Evolutionary conservation across 2,888 invertebrate genomes (phyloP).

Genomic region (Agrochola lychnidis): DNA sequence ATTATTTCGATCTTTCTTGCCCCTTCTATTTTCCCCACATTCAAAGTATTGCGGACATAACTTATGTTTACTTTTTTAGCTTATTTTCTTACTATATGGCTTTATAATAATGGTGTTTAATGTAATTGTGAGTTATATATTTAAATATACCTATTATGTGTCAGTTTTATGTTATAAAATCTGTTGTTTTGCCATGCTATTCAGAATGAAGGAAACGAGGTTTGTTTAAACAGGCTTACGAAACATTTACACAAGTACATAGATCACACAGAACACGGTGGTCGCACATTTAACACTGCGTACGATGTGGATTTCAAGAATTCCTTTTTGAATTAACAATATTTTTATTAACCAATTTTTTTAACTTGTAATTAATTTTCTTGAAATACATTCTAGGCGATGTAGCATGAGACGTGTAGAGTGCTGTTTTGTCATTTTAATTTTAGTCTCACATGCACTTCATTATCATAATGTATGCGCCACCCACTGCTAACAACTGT

Average conservation of each 20-base stretch:
- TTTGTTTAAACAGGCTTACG: slow-evolving; percentile 84
- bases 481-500: slow-evolving; percentile 52
- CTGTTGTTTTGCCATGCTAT: slow-evolving; percentile 89
- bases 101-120: slow-evolving; percentile 71
- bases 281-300: slow-evolving; percentile 65
- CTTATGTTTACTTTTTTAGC: slow-evolving; percentile 66
- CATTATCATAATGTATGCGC: slow-evolving; percentile 52
- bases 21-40: slow-evolving; percentile 54
- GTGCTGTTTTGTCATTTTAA: slow-evolving; percentile 68
- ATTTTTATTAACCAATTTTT: slow-evolving; percentile 37
- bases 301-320: slow-evolving; percentile 76
- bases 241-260: slow-evolving; percentile 76
- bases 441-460: slow-evolving; percentile 60
- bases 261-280: slow-evolving; percentile 67
- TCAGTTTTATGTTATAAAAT: slow-evolving; percentile 80
- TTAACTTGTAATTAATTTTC: slow-evolving; percentile 64
- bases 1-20: slow-evolving; percentile 64
- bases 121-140: slow-evolving; percentile 58
- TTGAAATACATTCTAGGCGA: slow-evolving; percentile 74
- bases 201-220: slow-evolving; percentile 89
- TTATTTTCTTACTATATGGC: slow-evolving; percentile 77
- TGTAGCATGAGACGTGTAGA: slow-evolving; percentile 78
- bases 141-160: slow-evolving; percentile 64
- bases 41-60: slow-evolving; percentile 60
- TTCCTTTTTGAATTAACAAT: slow-evolving; percentile 31